These are phyloP conservation scores for Crotophaga sulcirostris DNA, from an alignment of 2,113 vertebrate species.

Conservation along the genomic window DNA sequence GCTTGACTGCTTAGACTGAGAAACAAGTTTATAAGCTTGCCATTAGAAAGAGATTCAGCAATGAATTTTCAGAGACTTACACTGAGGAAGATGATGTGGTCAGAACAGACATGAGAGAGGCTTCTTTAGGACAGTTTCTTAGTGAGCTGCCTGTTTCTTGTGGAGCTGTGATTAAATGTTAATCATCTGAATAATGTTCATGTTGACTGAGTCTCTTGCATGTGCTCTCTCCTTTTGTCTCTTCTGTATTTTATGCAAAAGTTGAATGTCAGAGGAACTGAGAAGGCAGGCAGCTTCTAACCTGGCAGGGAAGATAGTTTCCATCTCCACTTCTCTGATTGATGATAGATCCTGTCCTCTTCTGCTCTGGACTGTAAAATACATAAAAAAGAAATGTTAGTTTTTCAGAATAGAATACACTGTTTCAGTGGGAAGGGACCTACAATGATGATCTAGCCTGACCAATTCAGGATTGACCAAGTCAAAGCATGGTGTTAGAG, in stretches of 20 bases:
- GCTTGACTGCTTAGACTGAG: background rate
- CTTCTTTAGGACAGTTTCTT: background rate
- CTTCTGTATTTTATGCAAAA: background rate
- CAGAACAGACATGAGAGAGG: background rate
- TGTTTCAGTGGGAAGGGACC: too few species aligned
- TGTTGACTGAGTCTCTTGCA: background rate
- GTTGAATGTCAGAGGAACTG: background rate
- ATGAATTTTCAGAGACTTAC: background rate
- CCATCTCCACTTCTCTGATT: background rate
- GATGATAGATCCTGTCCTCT: background rate
- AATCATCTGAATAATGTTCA: background rate
- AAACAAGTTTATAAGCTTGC: background rate
- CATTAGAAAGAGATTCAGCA: background rate
- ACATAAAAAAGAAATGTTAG: background rate
- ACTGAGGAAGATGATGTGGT: background rate
- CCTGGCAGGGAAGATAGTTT: background rate
- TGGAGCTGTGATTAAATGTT: background rate
- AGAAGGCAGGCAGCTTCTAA: background rate
- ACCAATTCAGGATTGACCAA: too few species aligned
- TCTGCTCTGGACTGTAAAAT: background rate
- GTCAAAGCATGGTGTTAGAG: too few species aligned
- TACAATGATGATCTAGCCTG: too few species aligned
- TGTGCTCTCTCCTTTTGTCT: background rate
- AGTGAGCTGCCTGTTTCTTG: background rate
- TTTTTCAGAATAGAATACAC: background rate